These are phyloP conservation scores for Cassiopea xamachana DNA, from an alignment of 30 jellyfish, hydroid and myxozoan species.

Conservation along the genomic window DNA sequence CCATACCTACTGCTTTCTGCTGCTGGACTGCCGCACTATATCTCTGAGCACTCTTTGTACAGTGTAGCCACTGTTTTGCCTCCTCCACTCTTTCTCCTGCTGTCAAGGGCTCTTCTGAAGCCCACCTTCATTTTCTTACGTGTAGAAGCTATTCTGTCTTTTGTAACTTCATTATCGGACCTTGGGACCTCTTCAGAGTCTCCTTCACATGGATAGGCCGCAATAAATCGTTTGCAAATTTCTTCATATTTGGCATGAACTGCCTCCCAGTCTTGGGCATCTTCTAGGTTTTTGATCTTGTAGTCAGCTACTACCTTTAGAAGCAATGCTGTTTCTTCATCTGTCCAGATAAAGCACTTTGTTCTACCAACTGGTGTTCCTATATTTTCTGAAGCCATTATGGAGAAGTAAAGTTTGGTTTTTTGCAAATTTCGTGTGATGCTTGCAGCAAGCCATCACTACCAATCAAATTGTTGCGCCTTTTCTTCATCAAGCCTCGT, in stretches of 20 bases:
- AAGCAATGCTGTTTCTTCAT: too few species aligned
- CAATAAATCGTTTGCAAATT: not conserved
- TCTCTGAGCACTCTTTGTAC: conserved; percentile 36
- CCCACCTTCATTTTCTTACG: not conserved
- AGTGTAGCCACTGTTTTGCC: conserved; percentile 34
- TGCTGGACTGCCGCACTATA: conserved; percentile 63
- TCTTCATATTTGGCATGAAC: not conserved
- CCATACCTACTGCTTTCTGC: conserved; percentile 46
- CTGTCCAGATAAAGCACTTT: too few species aligned
- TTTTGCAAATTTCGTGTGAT: too few species aligned
- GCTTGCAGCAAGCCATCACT: too few species aligned
- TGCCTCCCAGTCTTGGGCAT: not conserved
- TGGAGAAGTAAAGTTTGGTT: too few species aligned
- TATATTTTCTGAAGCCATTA: too few species aligned
- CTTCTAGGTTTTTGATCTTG: not conserved
- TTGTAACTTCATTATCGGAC: not conserved
- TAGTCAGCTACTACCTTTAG: too few species aligned
- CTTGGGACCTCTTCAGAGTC: not conserved
- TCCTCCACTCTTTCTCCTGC: conserved; percentile 64
- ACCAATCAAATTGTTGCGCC: too few species aligned
- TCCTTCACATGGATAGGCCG: not conserved
- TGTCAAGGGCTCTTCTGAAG: conserved; percentile 41
- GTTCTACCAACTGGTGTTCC: too few species aligned
- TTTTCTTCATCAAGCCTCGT: too few species aligned
- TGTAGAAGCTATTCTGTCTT: not conserved